Conservation (phyloP, 1,140 invertebrate species). For the Chymomyza costata region DNA sequence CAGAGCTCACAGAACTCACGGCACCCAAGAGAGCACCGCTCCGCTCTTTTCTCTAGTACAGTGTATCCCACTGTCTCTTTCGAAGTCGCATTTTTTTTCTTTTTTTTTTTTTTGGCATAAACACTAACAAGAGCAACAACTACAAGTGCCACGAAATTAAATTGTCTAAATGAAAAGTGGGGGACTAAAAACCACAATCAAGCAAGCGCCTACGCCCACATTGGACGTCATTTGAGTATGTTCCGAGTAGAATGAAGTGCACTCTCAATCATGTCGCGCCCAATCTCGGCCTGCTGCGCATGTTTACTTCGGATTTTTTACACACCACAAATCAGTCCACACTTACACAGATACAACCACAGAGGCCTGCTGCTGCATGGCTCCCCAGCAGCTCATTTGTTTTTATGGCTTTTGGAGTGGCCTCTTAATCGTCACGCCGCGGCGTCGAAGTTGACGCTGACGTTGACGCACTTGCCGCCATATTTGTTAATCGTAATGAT, state of each 20-base stretch:
- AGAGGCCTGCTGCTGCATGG: slow-evolving; percentile 2
- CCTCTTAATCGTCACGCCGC: slow-evolving; percentile 14
- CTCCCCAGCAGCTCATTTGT: slow-evolving; percentile 23
- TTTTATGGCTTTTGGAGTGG: slow-evolving; percentile 28
- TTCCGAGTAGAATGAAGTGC: slow-evolving; percentile 18
- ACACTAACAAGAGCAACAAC: slow-evolving; percentile 13
- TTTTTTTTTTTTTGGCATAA: slow-evolving; percentile 26
- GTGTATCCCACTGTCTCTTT: no score
- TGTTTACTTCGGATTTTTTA: slow-evolving; percentile 44
- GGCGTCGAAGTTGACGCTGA: no score
- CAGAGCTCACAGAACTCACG: no score
- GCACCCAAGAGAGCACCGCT: no score
- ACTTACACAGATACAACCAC: no score
- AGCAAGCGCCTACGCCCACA: slow-evolving; percentile 5
- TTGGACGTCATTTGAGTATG: no score
- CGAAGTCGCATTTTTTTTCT: no score
- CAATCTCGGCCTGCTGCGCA: slow-evolving; percentile 4
- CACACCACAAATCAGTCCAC: slow-evolving; percentile 44
- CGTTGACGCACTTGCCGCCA: no score
- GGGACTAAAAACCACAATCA: neutral
- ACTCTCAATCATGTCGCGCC: slow-evolving; percentile 30
- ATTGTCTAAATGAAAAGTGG: slow-evolving; percentile 27
- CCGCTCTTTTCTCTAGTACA: no score
- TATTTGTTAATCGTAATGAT: slow-evolving; percentile 71
- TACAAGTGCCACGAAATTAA: slow-evolving; percentile 36